Conservation (phyloP, 2,113 vertebrate genomes). For the Oxyruncus cristatus region DNA sequence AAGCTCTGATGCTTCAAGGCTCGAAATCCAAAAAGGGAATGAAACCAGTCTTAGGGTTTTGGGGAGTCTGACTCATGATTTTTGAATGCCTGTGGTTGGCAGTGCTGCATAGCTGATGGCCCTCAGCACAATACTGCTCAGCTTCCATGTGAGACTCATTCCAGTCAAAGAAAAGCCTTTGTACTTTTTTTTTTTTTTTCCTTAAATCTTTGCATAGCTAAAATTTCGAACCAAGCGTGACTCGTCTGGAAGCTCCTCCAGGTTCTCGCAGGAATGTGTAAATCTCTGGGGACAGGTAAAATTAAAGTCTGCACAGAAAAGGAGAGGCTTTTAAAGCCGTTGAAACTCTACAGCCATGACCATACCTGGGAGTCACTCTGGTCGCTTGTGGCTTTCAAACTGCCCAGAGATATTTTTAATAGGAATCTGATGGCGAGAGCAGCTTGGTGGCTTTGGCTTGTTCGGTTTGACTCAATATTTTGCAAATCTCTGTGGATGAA, state of each 20-base stretch:
- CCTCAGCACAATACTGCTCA: constrained; percentile 30
- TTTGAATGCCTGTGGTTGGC: constrained; percentile 58
- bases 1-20: neutral
- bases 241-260: neutral
- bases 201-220: neutral
- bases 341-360: neutral
- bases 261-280: neutral
- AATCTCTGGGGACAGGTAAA: neutral
- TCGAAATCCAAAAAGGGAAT: constrained; percentile 11
- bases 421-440: neutral
- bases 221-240: neutral
- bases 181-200: neutral
- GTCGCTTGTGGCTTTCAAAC: neutral
- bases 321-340: neutral
- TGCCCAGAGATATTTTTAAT: neutral
- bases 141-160: neutral
- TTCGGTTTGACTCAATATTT: neutral
- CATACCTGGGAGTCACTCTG: neutral
- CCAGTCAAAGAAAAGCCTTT: constrained; percentile 5
- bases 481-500: neutral
- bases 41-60: constrained; percentile 22
- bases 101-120: constrained; percentile 18
- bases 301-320: neutral
- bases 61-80: constrained; percentile 51
- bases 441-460: neutral